Conservation (phyloP, 53 echinoderm and acorn worm genomes). For the Paracentrotus lividus region DNA sequence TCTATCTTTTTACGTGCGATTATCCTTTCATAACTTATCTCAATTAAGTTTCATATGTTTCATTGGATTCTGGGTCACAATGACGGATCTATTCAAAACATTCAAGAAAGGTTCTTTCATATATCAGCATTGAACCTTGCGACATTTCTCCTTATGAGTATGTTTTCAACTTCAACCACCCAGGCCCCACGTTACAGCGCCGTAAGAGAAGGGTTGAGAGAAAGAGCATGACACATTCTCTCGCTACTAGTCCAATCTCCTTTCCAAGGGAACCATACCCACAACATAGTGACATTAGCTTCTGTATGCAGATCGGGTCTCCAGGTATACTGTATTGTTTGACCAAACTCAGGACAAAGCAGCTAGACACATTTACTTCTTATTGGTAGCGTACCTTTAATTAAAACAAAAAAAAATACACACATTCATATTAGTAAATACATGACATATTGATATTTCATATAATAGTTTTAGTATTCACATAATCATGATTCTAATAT, state of each 20-base stretch:
- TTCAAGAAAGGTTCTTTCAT: too few species aligned
- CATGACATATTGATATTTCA: too few species aligned
- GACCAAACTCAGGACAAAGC: constrained; percentile 69
- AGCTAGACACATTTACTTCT: background rate
- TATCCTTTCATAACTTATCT: too few species aligned
- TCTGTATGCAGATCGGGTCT: constrained; percentile 27
- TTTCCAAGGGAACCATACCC: constrained; percentile 71
- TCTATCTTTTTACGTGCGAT: too few species aligned
- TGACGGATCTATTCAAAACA: too few species aligned
- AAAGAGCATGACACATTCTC: constrained; percentile 74
- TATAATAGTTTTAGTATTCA: too few species aligned
- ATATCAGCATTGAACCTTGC: too few species aligned
- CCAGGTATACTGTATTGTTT: constrained; percentile 68
- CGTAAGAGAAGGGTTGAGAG: constrained; percentile 66
- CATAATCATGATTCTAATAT: too few species aligned
- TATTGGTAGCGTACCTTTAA: constrained; percentile 31
- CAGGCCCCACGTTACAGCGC: constrained; percentile 82
- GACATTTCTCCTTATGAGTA: background rate
- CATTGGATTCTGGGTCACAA: too few species aligned
- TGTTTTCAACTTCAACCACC: constrained; percentile 77
- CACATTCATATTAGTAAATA: too few species aligned
- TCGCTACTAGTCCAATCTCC: constrained; percentile 26
- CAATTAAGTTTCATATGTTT: too few species aligned
- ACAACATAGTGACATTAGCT: constrained; percentile 72
- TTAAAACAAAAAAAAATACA: background rate